Percentiles rank a stretch among this genome's conserved stretches.
Conservation (phyloP, 92 coral and sea anemone species). For the Epizoanthus scotinus region DNA sequence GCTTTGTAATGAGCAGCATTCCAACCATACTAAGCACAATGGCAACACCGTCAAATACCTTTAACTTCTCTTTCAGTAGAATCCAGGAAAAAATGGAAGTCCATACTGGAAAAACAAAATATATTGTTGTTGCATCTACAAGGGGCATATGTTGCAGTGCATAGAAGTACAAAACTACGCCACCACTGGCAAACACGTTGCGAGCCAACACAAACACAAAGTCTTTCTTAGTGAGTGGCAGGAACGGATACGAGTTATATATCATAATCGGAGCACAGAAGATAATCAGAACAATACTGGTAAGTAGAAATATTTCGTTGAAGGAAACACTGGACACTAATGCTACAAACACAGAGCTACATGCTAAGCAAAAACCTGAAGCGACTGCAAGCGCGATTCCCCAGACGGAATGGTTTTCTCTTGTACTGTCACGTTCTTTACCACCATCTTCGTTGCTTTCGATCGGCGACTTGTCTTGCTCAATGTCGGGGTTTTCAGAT, state of each 20-base stretch:
- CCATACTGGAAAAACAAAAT: slow-evolving; percentile 60
- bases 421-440: too few species aligned
- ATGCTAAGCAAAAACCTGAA: neutral
- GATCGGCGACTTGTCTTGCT: too few species aligned
- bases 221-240: slow-evolving; percentile 25
- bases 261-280: slow-evolving; percentile 44
- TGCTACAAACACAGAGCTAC: slow-evolving; percentile 31
- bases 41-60: slow-evolving; percentile 47
- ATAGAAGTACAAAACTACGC: slow-evolving; percentile 43
- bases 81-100: slow-evolving; percentile 62
- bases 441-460: too few species aligned
- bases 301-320: slow-evolving; percentile 38
- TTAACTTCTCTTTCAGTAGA: slow-evolving; percentile 60
- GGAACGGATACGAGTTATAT: slow-evolving; percentile 25
- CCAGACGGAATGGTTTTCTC: too few species aligned
- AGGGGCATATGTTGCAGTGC: slow-evolving; percentile 71
- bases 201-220: slow-evolving; percentile 42
- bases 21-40: slow-evolving; percentile 54
- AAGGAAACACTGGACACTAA: slow-evolving; percentile 46
- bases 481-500: too few species aligned
- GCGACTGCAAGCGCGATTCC: neutral
- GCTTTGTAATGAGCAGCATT: slow-evolving; percentile 56
- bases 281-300: slow-evolving; percentile 23
- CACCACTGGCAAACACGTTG: slow-evolving; percentile 45
- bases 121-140: slow-evolving; percentile 71